phyloP scores from a whole-genome alignment of 2,113 vertebrate species.

The Leptosomus discolor region DNA sequence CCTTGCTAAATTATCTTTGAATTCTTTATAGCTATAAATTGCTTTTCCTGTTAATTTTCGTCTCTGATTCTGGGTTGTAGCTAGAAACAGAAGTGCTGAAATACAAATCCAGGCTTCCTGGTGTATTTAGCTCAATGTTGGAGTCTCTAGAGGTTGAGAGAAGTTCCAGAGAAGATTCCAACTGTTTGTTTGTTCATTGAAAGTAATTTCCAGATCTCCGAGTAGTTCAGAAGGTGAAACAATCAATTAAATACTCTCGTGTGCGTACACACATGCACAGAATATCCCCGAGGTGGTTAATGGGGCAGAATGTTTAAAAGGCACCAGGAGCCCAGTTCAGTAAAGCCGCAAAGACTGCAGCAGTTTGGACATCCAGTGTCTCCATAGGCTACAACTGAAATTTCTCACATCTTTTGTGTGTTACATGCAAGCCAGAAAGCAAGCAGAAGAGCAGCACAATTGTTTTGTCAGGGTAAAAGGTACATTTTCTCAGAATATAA shows the following conservation, averaged over 20 bases:
- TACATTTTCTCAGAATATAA: background rate
- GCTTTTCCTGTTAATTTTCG: constrained; percentile 19
- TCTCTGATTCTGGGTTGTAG: background rate
- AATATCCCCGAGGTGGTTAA: background rate
- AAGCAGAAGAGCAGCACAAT: background rate
- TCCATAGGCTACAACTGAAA: background rate
- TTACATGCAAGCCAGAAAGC: background rate
- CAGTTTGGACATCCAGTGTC: background rate
- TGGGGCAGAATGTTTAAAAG: background rate
- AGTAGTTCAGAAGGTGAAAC: constrained; percentile 46
- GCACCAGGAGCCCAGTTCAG: background rate
- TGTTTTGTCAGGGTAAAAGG: background rate
- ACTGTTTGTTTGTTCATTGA: background rate
- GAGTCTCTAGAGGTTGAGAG: constrained; percentile 33
- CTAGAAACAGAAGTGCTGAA: constrained; percentile 57
- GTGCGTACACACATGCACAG: background rate
- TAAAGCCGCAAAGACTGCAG: background rate
- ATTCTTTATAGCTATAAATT: background rate
- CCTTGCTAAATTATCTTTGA: background rate
- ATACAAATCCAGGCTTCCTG: constrained; percentile 36
- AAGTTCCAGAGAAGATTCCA: constrained; percentile 38
- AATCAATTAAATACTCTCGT: background rate
- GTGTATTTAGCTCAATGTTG: background rate
- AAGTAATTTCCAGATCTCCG: constrained; percentile 26
- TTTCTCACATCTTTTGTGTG: background rate